A percentile compares a stretch with the other conserved stretches of the same genome.
These are phyloP conservation scores for Bursaphelenchus mucronatus DNA, from an alignment of 1,140 invertebrate species.

Conservation along the genomic window DNA sequence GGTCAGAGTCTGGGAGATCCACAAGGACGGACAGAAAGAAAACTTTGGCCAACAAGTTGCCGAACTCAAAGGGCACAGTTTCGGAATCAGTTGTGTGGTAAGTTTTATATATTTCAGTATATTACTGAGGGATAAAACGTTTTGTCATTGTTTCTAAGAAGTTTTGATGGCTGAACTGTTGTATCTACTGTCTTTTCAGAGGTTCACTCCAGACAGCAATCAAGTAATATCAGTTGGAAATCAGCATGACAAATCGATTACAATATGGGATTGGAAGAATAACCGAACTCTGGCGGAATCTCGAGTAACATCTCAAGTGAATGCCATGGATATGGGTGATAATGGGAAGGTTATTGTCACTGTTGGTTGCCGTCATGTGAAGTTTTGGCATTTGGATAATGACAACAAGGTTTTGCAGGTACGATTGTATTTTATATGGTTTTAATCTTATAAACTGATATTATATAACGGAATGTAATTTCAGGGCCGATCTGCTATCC, in stretches of 20 bases:
- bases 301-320: slow-evolving; percentile 49
- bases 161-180: neutral
- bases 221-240: slow-evolving; percentile 53
- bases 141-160: too few relatives aligned
- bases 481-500: slow-evolving; percentile 48
- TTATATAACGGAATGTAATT: slow-evolving; percentile 14
- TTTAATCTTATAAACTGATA: neutral
- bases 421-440: slow-evolving; percentile 7
- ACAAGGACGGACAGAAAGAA: slow-evolving; percentile 27
- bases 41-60: slow-evolving; percentile 37
- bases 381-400: slow-evolving; percentile 49
- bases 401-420: slow-evolving; percentile 34
- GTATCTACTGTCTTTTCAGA: slow-evolving; percentile 28
- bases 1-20: slow-evolving; percentile 49
- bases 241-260: slow-evolving; percentile 52
- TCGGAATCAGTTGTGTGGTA: slow-evolving; percentile 49
- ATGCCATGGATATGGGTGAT: slow-evolving; percentile 48
- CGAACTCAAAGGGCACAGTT: slow-evolving; percentile 42
- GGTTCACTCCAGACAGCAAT: slow-evolving; percentile 40
- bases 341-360: slow-evolving; percentile 49
- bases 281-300: slow-evolving; percentile 46
- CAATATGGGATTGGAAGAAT: slow-evolving; percentile 48
- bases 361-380: slow-evolving; percentile 47
- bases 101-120: slow-evolving; percentile 20
- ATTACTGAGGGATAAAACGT: too few relatives aligned